Base-by-base conservation (phyloP, 2,113 vertebrate species). In the Callipepla squamata region DNA sequence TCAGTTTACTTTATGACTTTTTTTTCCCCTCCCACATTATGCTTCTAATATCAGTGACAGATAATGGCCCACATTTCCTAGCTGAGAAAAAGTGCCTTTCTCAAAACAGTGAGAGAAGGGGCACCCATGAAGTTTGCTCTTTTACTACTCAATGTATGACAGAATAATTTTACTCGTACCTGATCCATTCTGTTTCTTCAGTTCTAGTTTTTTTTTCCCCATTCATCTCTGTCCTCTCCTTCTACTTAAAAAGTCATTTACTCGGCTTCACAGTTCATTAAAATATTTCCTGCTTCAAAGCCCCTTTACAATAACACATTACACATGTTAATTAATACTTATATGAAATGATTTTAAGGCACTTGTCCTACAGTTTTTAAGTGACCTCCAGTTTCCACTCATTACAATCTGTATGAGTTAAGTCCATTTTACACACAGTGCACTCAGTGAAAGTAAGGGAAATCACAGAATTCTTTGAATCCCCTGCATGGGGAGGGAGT, bases 81-180 rank as follows among this genome's bases (percentile, higher is more conserved):
- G 87, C 61, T 95, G 85, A 96, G 94, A 94, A 96, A 92, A 26
- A 58, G 51, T 92, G 84, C 34, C 47, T 95, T 90, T 94, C 93
- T 85, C 85, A 81, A 72, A 82, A 62, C 38, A 75, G 80, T 77
- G 86, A 93, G 87, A 82, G 91, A 94, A 95, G 45, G 89, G 81
- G 90, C 68, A 87, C 94, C 96, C 95, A 63, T 50, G 90, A 96
- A 87, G 76, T 92, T 96, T 95, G 48, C 70, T 95, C 89, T 96
- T 83, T 87, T 93, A 85, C 78, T 95, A 89, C 77, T 92, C 89
- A 88, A 63, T 87, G 72, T 44, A 88, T 38, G 84, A 77, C 82
- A 95, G 55, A 81, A 53, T 63, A 80, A 92, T 94, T 97, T 96
- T 79, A 79, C 63, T 94, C 70, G 51, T 70, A 65, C 19, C 61